Evolutionary conservation across 2,888 invertebrate genomes (phyloP), one percentile per base, ranked within the genome.

Genomic region (Ophioninae sp.): DNA sequence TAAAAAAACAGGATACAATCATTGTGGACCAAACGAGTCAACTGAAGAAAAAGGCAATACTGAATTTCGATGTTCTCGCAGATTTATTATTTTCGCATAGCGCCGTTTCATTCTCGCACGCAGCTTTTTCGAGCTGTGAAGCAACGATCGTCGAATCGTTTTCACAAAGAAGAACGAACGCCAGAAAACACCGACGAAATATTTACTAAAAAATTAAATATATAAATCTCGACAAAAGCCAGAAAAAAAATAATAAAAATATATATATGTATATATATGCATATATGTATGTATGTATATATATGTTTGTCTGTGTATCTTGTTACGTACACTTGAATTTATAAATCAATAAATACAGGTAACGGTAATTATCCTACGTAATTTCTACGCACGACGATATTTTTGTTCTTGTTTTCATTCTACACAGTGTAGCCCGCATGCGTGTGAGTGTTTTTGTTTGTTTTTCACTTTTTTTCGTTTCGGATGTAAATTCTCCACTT

Each of bases 261-360:
- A 67, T 71, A 69, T n/a, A 58, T 37, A 30, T 76, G 39, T 39
- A 74, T 56, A 56, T 37, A 20, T 30, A n/a, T 59, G 22, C 39
- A 8, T 59, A 63, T 23, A 72, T 59, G 59, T 30, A 68, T 44
- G 22, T 68, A 68, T 5, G 20, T 58, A 67, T 30, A 73, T 44
- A 44, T 23, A 17, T 20, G 41, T 23, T n/a, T 56, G 8, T 56
- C 37, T 37, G 59, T 59, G 59, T 30, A 30, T 58, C n/a, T 63
- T 68, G 72, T 68, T 69, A 81, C 73, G 72, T 78, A 74, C 77
- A 78, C 37, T 39, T 59, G 77, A 80, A 78, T 78, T 77, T 37
- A 59, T 65, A 68, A 81, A 83, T 67, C 59, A 78, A 83, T 81
- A 81, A 83, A 83, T 83, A 81, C 78, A 68, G 80, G 59, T 77